Percentiles rank a stretch among this genome's conserved stretches.
Evolutionary conservation across 2,888 invertebrate genomes (phyloP).

Genomic region (Eupithecia subumbrata): DNA sequence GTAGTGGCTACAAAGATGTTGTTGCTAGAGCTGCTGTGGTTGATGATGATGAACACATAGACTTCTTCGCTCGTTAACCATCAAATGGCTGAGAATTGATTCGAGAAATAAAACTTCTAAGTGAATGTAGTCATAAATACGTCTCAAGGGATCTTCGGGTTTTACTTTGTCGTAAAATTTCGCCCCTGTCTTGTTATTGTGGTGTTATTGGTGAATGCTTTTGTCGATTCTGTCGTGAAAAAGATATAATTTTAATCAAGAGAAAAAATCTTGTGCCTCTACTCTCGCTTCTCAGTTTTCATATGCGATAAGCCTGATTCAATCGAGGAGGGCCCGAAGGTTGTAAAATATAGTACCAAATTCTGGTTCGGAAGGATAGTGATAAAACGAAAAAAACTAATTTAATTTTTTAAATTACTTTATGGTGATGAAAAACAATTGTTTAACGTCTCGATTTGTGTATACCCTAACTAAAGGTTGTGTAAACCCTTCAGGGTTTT

Average conservation of each 20-base stretch:
- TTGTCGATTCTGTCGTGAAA: constrained; percentile 14
- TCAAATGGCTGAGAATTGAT: constrained; percentile 43
- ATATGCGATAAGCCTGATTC: neutral
- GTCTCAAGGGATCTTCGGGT: constrained; percentile 38
- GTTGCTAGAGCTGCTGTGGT: neutral
- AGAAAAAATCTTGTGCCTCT: neutral
- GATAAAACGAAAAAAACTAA: no score
- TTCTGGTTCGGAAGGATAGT: neutral
- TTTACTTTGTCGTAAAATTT: constrained; percentile 43
- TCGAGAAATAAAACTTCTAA: constrained; percentile 46
- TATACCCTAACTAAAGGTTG: no score
- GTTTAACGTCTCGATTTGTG: no score
- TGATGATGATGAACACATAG: neutral
- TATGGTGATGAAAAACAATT: no score
- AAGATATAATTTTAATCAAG: neutral
- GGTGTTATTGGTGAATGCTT: constrained; percentile 22
- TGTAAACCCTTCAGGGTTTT: no score
- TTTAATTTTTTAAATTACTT: no score
- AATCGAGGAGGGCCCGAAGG: no score
- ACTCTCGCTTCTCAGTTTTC: neutral
- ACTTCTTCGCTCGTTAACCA: constrained; percentile 32
- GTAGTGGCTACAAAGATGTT: neutral
- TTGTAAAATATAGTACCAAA: neutral
- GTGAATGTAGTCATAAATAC: constrained; percentile 48
- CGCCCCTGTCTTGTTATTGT: constrained; percentile 30